Base-by-base conservation (phyloP, 2,888 invertebrate genomes). In the Amitus sp. region DNA sequence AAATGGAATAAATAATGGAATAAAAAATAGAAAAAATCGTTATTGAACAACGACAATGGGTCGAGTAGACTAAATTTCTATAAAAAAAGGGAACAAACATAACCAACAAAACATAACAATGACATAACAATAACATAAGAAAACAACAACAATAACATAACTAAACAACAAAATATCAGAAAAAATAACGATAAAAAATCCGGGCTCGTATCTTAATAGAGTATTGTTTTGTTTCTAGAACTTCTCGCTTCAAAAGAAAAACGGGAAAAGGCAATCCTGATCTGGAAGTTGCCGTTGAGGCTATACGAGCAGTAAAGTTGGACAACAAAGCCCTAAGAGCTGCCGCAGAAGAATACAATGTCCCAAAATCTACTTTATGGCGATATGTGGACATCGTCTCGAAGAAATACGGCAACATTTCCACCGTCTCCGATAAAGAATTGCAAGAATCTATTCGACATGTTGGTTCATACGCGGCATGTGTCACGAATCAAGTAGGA, bases 401-500 rank as follows among this genome's bases (percentile, higher is more conserved):
- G 10, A 30, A 1, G 6, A 10, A 30, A 47, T 33, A 30, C 18
- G 17, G 34, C 10, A 18, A 47, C 19, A 33, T 47, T 7, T 17
- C 28, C 9, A 33, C 28, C 4, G 33, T 47, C 33, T 1, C 28
- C 34, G 47, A 34, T 4, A 34, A 47, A 33, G 10, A 47, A 20
- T 33, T 47, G 34, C 30, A 34, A 33, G 33, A 27, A 27, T 12
- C 30, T 13, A 13, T 47, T 47, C 20, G 18, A 30, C 47, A 19
- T 13, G n/a, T 17, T 47, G 34, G 47, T 10, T 20, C 47, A 15
- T 47, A 47, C 33, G 15, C 47, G 10, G 34, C 18, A 9, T 47
- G 34, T 47, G 37, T 34, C 33, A 19, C 17, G n/a, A 47, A 17
- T 28, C 47, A 45, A 47, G 34, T 20, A 47, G 33, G 30, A 28